Evolutionary conservation across 1,140 invertebrate genomes (phyloP).

Genomic region (Drosophila persimilis): DNA sequence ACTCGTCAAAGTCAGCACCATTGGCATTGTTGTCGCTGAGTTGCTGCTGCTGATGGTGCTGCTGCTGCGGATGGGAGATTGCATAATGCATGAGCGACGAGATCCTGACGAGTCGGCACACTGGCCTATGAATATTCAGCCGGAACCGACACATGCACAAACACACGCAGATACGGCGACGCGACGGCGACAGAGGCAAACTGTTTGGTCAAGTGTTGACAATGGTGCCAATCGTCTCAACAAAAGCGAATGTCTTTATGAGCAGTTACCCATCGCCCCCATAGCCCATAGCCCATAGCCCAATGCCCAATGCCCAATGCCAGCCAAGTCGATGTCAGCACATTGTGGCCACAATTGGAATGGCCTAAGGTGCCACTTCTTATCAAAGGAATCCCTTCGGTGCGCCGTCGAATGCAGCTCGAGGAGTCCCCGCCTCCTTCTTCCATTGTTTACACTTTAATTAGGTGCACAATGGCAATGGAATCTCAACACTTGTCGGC

Average conservation of each 20-base stretch:
- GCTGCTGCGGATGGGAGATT: slow-evolving; percentile 41
- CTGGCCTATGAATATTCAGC: slow-evolving; percentile 67
- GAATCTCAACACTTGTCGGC: slow-evolving; percentile 59
- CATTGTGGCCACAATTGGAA: slow-evolving; percentile 35
- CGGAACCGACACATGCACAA: slow-evolving; percentile 27
- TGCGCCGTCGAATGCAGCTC: slow-evolving; percentile 24
- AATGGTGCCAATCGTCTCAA: slow-evolving; percentile 60
- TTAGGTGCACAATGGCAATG: slow-evolving; percentile 66
- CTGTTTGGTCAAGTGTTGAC: slow-evolving; percentile 60
- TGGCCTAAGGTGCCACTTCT: slow-evolving; percentile 18
- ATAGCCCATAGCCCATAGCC: background rate
- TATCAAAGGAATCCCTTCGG: background rate
- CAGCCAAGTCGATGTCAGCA: background rate
- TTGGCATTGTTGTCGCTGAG: slow-evolving; percentile 43
- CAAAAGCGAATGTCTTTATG: slow-evolving; percentile 56
- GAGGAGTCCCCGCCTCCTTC: slow-evolving; percentile 2
- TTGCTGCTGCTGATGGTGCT: slow-evolving; percentile 21
- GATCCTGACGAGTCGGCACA: slow-evolving; percentile 31
- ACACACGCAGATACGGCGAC: slow-evolving; percentile 10
- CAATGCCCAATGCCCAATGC: too few relatives aligned
- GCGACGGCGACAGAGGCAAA: slow-evolving; percentile 5
- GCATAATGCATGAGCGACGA: slow-evolving; percentile 68
- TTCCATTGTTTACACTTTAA: slow-evolving; percentile 68
- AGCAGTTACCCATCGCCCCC: slow-evolving; percentile 31
- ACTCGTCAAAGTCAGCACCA: slow-evolving; percentile 30